A percentile compares a stretch with the other conserved stretches of the same genome.
Evolutionary conservation across 2,888 invertebrate genomes (phyloP).

Genomic region (Parascotia fuliginaria): DNA sequence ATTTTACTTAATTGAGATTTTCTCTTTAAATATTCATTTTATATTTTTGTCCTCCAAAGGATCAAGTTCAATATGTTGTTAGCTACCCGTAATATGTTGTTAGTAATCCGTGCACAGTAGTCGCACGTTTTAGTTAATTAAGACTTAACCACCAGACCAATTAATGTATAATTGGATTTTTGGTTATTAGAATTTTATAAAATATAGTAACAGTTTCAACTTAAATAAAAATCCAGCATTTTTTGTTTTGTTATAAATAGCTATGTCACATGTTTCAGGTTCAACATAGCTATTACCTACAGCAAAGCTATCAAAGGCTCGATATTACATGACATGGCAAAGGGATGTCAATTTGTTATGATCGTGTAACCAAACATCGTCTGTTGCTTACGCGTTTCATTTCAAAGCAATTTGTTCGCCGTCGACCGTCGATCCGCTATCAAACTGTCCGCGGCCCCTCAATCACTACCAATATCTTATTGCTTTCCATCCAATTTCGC

Average conservation of each 20-base stretch:
- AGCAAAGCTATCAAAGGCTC: neutral
- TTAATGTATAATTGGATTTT: constrained; percentile 4
- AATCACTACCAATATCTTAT: constrained; percentile 48
- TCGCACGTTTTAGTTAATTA: constrained; percentile 3
- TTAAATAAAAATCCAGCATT: too few species aligned
- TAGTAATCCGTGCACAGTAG: constrained; percentile 1
- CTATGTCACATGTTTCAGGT: too few species aligned
- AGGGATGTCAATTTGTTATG: constrained; percentile 31
- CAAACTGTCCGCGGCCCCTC: constrained; percentile 29
- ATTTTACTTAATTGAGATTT: neutral
- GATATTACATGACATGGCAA: constrained; percentile 11
- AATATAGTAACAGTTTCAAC: too few species aligned
- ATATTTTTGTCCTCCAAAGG: too few species aligned
- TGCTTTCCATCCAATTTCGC: constrained; percentile 45
- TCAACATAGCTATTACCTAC: constrained; percentile 8
- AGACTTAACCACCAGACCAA: neutral
- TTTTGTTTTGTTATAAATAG: neutral
- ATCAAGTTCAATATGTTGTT: constrained; percentile 6
- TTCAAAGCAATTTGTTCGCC: constrained; percentile 32
- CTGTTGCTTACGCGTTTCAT: constrained; percentile 30
- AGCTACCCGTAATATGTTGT: constrained; percentile 1
- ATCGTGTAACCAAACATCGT: constrained; percentile 21
- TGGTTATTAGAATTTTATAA: too few species aligned
- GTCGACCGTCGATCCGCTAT: constrained; percentile 28
- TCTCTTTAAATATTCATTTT: too few species aligned